Base-by-base conservation (phyloP, 2,888 invertebrate species). In the Aricia artaxerxes region DNA sequence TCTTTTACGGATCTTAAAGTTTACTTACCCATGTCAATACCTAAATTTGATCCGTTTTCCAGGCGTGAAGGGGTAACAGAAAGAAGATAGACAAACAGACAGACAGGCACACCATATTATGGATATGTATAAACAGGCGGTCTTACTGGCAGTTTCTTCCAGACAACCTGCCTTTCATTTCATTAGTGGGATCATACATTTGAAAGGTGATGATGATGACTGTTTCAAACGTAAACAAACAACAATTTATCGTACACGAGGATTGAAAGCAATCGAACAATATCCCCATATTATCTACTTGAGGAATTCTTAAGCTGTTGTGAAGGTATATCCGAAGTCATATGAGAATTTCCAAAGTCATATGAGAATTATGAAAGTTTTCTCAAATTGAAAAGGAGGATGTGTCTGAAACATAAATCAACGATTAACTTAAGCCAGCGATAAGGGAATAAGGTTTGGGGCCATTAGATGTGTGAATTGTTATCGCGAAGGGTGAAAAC, bases 391-490 rank as follows among this genome's bases (percentile, higher is more conserved):
- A 75, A 75, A 75, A 75, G 75, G 75, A 75, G 53, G 75, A 75
- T 75, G 53, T 53, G 49, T 75, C 89, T 89, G 87, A 87, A 85
- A 86, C 85, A 88, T 89, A 90, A 89, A 90, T 90, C 89, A 89
- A 82, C 88, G 89, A 89, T 89, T 89, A 89, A 87, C 88, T 88
- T 86, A 75, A 53, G 75, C 75, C 85, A 84, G 83, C 83, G 87
- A 87, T 87, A 86, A 85, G 85, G 82, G 81, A 79, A 78, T 81
- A 73, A 24, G 82, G 69, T 40, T 78, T 82, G 16, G 82, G 84
- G 89, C 88, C 84, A 85, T 53, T 40, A 83, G 83, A 81, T 13
- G 1, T 61, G 81, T 79, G 82, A 53, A 73, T 76, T 77, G 49
- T 77, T 24, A 75, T 75, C 49, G 5, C 13, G 44, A 31, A 60